Evolutionary conservation across 1,140 invertebrate genomes (phyloP).

Genomic region (Caligus rogercresseyi): DNA sequence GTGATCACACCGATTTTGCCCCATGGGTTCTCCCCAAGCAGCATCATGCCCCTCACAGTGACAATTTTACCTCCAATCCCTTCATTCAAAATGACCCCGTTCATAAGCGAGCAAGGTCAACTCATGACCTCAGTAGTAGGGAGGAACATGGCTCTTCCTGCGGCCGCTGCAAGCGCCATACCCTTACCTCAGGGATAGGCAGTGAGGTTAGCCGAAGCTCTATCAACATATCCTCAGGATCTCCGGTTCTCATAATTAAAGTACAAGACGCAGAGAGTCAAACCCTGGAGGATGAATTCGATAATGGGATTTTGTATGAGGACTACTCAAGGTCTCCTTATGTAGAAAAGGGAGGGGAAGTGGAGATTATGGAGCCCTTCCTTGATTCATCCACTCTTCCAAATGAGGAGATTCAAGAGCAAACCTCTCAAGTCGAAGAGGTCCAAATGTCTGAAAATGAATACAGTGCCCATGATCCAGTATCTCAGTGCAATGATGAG

Average conservation of each 20-base stretch:
- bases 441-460: background rate
- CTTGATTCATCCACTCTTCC: background rate
- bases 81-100: background rate
- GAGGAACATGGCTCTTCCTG: background rate
- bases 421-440: background rate
- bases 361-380: background rate
- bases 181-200: background rate
- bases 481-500: background rate
- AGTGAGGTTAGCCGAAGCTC: background rate
- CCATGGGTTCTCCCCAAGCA: background rate
- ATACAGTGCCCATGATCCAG: background rate
- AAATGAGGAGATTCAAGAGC: background rate
- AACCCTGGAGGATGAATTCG: background rate
- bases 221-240: background rate
- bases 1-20: background rate
- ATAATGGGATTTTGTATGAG: background rate
- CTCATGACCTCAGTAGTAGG: background rate
- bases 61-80: background rate
- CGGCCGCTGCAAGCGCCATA: background rate
- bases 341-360: too few relatives aligned
- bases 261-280: background rate
- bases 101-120: background rate
- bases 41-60: background rate
- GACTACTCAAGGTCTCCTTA: too few relatives aligned
- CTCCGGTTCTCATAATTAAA: background rate